A percentile compares a stretch with the other conserved stretches of the same genome.
phyloP scores from a whole-genome alignment of 1,140 invertebrate genomes.

The Hypsibius dujardini region DNA sequence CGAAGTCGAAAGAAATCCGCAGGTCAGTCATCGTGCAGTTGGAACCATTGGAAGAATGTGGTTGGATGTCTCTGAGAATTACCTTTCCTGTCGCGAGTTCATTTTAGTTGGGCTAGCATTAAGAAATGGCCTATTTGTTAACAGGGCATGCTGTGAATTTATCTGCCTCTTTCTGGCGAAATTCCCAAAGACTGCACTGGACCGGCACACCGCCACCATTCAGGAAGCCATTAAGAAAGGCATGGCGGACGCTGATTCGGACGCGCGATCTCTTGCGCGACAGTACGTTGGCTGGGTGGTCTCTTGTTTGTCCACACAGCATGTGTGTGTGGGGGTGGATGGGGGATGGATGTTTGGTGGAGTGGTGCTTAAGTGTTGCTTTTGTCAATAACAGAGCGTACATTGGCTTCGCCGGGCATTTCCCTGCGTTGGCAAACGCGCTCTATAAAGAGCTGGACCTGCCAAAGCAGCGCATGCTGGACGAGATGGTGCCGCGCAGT shows the following conservation, averaged over 20 bases:
- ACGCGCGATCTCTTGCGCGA: conserved; percentile 46
- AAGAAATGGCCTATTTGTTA: conserved; percentile 24
- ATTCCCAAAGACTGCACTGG: conserved; percentile 62
- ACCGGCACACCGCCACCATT: conserved; percentile 55
- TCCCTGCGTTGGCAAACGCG: conserved; percentile 67
- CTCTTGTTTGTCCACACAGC: too few species aligned
- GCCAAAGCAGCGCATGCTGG: conserved; percentile 61
- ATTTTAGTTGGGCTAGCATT: too few species aligned
- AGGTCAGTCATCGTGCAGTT: conserved; percentile 26
- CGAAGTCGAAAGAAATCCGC: conserved; percentile 81
- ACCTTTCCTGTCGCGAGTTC: too few species aligned
- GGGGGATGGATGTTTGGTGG: too few species aligned
- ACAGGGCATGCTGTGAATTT: conserved; percentile 56
- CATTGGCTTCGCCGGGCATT: conserved; percentile 72
- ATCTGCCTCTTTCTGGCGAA: conserved; percentile 60
- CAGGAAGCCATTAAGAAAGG: conserved; percentile 71
- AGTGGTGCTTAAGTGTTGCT: conserved; percentile 20
- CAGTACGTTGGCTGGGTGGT: conserved; percentile 29
- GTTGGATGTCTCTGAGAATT: too few species aligned
- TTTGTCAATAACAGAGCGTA: conserved; percentile 47
- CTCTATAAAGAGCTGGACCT: conserved; percentile 63
- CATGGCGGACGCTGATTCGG: conserved; percentile 73
- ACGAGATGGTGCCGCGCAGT: conserved; percentile 37
- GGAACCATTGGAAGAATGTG: too few species aligned
- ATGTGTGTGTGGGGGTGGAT: too few species aligned